These are phyloP conservation scores for Boloria selene DNA, from an alignment of 2,888 invertebrate genomes.

Conservation along the genomic window DNA sequence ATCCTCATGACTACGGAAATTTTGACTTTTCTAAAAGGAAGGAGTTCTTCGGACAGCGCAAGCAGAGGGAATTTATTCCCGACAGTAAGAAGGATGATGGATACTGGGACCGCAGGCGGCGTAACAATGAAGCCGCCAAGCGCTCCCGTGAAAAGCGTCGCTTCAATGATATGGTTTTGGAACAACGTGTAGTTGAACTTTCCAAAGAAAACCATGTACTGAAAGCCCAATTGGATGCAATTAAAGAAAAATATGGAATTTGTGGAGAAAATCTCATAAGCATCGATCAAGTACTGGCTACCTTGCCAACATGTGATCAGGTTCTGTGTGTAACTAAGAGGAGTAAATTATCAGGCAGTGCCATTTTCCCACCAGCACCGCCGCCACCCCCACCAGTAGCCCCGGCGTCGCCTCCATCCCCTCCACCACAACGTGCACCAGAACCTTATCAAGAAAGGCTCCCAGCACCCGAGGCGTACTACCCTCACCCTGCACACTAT, in stretches of 20 bases:
- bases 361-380: conserved; percentile 81
- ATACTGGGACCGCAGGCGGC: conserved; percentile 97
- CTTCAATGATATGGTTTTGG: conserved; percentile 97
- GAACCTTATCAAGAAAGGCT: conserved; percentile 76
- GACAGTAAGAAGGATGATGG: conserved; percentile 98
- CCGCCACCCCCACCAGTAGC: conserved; percentile 79
- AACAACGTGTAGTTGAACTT: conserved; percentile 95
- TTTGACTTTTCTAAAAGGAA: conserved; percentile 88
- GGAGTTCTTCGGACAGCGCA: conserved; percentile 93
- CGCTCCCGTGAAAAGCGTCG: conserved; percentile 97
- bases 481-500: conserved; percentile 81
- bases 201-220: conserved; percentile 97
- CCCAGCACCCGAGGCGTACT: conserved; percentile 74
- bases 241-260: conserved; percentile 96
- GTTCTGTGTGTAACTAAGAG: conserved; percentile 92
- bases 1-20: conserved; percentile 72
- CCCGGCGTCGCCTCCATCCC: conserved; percentile 75
- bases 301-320: conserved; percentile 92
- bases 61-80: conserved; percentile 97
- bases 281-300: conserved; percentile 93
- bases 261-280: conserved; percentile 93
- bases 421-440: conserved; percentile 81
- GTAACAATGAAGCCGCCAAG: conserved; percentile 99
- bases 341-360: conserved; percentile 71
- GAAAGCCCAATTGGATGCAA: conserved; percentile 94